These are phyloP conservation scores for Patella ulyssiponensis DNA, from an alignment of 2,888 invertebrate genomes.

Conservation along the genomic window DNA sequence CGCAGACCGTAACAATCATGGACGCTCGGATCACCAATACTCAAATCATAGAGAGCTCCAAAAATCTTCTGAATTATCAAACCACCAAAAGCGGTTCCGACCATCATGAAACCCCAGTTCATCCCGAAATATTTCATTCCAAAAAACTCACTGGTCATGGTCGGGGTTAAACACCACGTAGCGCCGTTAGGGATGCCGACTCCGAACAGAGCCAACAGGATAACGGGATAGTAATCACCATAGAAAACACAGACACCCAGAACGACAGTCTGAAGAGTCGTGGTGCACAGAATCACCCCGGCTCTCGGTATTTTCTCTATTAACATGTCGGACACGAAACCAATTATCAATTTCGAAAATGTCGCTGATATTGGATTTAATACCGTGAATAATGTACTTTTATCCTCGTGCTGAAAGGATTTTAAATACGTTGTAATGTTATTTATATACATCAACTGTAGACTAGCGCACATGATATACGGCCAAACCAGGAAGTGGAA, in stretches of 20 bases:
- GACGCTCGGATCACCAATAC: constrained; percentile 42
- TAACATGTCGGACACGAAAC: constrained; percentile 51
- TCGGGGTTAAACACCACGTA: constrained; percentile 59
- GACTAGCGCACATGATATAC: constrained; percentile 53
- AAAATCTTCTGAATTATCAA: constrained; percentile 49
- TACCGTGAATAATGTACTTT: constrained; percentile 53
- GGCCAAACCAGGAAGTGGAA: constrained; percentile 59
- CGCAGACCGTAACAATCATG: constrained; percentile 53
- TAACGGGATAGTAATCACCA: constrained; percentile 45
- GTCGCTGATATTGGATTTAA: constrained; percentile 53
- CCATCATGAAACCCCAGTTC: constrained; percentile 61
- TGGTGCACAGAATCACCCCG: constrained; percentile 47
- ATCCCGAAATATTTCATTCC: constrained; percentile 58
- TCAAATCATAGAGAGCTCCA: constrained; percentile 53
- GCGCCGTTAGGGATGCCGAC: constrained; percentile 59
- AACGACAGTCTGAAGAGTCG: constrained; percentile 48
- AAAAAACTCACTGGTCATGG: constrained; percentile 60
- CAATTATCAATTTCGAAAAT: constrained; percentile 52
- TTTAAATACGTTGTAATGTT: constrained; percentile 57
- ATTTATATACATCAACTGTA: constrained; percentile 57
- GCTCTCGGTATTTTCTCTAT: constrained; percentile 52
- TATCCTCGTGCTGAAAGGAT: constrained; percentile 49
- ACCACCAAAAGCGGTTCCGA: constrained; percentile 56
- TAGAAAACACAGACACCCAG: constrained; percentile 51
- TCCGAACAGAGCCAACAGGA: constrained; percentile 46